Conservation (phyloP, 2,888 invertebrate genomes). For the Nymphalis c-album region DNA sequence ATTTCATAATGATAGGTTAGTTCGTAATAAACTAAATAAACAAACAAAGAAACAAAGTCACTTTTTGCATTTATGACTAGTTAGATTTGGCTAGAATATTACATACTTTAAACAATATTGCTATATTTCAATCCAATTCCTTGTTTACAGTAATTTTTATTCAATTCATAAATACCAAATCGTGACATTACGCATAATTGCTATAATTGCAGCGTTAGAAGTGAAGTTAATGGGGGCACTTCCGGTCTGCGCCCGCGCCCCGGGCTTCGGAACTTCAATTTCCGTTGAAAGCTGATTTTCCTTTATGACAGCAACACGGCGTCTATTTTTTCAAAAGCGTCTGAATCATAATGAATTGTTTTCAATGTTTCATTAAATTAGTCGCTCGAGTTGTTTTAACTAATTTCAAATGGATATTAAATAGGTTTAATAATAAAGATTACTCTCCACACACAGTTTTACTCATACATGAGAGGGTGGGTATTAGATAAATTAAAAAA, state of each 20-base stretch:
- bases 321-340: slow-evolving; percentile 42
- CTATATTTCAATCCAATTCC: not conserved
- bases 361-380: slow-evolving; percentile 18
- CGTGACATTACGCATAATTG: slow-evolving; percentile 50
- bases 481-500: too few species aligned
- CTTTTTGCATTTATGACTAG: too few species aligned
- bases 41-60: too few species aligned
- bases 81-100: not conserved
- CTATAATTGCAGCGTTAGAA: slow-evolving; percentile 50
- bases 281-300: slow-evolving; percentile 69
- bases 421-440: too few species aligned
- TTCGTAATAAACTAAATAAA: too few species aligned
- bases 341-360: slow-evolving; percentile 23
- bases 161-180: slow-evolving; percentile 9
- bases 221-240: slow-evolving; percentile 59
- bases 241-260: slow-evolving; percentile 65
- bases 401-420: not conserved
- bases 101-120: not conserved
- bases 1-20: too few species aligned
- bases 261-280: slow-evolving; percentile 73
- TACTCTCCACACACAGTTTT: too few species aligned
- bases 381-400: slow-evolving; percentile 5
- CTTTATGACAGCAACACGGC: slow-evolving; percentile 56
- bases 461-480: too few species aligned
- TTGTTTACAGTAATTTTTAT: not conserved